Evolutionary conservation across 2,888 invertebrate species (phyloP), one percentile per base, ranked within the genome.

Genomic region (Drosophila rellima): DNA sequence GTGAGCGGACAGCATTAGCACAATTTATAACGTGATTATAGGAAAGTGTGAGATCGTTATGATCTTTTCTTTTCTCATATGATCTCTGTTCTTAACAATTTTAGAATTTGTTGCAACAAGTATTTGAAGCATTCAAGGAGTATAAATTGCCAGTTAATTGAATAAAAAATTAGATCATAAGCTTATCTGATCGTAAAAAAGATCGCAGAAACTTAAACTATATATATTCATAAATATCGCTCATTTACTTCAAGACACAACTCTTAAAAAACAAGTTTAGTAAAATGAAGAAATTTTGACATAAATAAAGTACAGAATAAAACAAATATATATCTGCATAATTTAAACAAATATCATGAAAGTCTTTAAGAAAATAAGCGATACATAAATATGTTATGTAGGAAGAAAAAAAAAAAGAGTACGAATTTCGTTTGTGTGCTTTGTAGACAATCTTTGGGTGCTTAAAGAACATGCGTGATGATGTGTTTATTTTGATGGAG

Each of bases 401-500:
- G 7, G n/a, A n/a, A 20, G 11, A n/a, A 8, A 2, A 51, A 20
- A 51, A 51, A 37, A 13, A 39, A 15, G 17, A 39, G 37, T 23
- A 44, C 15, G 11, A 55, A 23, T 17, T 15, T 44, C 13, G 52
- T 7, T 52, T 17, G 18, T 18, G 35, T 50, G 40, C 37, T 65
- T 68, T 64, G 56, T 65, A 56, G 74, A 48, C 61, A 76, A 76
- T 76, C 76, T 76, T 76, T 76, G 79, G 77, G 61, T 74, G 78
- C 61, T 74, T 66, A 60, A 63, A 68, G 50, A 60, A 68, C 56
- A 47, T 60, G 33, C 17, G 13, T 47, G 15, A 33, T 23, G 51
- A 6, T 20, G 23, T 26, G 26, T 26, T 26, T 26, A 7, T 7
- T 7, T 17, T 0, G 29, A 13, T 7, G 45, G 23, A 10, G n/a